Conservation (phyloP, 2,113 vertebrate species). For the Cottus gobio region DNA sequence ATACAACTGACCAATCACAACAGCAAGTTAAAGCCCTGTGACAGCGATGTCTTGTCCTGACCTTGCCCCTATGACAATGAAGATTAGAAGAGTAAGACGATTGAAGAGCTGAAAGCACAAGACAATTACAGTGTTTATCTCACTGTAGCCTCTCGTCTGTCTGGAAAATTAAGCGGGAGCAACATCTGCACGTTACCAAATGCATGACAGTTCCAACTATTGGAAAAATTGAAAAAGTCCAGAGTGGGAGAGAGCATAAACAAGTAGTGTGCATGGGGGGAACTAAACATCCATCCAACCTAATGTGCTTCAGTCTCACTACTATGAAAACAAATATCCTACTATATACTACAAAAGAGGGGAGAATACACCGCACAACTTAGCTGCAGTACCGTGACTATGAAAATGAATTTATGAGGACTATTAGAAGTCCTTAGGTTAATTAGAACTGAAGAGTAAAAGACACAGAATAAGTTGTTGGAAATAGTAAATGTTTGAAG, state of each 20-base stretch:
- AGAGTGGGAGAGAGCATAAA: constrained; percentile 24
- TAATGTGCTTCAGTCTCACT: constrained; percentile 16
- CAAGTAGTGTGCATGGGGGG: constrained; percentile 19
- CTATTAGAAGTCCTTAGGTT: too few species aligned
- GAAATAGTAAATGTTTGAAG: background rate
- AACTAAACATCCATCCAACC: constrained; percentile 56
- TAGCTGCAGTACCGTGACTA: background rate
- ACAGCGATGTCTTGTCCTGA: background rate
- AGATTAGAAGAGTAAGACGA: background rate
- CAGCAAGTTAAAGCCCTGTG: background rate
- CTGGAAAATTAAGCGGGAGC: constrained; percentile 31
- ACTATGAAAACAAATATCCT: constrained; percentile 50
- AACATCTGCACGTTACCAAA: constrained; percentile 58
- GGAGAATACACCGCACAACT: constrained; percentile 3
- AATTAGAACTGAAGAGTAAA: constrained; percentile 5
- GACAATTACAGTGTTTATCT: constrained; percentile 19
- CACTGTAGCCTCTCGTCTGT: constrained; percentile 1
- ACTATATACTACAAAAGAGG: constrained; percentile 13
- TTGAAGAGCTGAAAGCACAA: background rate
- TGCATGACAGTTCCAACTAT: constrained; percentile 34
- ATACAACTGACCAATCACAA: constrained; percentile 6
- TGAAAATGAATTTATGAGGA: constrained; percentile 18
- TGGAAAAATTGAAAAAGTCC: constrained; percentile 9
- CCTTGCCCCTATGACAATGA: background rate
- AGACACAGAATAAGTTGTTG: background rate